Evolutionary conservation across 2,888 invertebrate genomes (phyloP), one percentile per base, ranked within the genome.

Genomic region (Rhingia campestris): DNA sequence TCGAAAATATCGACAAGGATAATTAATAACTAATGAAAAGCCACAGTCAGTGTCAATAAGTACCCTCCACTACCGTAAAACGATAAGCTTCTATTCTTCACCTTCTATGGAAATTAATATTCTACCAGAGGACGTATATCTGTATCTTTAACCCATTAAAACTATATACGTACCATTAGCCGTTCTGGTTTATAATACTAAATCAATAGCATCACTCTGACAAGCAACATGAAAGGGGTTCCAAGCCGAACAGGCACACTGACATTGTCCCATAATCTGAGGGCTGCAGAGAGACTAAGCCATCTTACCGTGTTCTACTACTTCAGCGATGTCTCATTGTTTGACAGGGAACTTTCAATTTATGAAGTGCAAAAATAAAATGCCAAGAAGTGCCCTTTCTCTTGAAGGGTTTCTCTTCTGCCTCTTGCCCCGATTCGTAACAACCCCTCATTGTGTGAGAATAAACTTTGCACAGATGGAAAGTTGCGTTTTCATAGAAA

Each of bases 121-220:
- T 77, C 63, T 32, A 82, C 59, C 61, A 75, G 63, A 58, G 33
- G 54, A 9, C 45, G 22, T 33, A 9, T 9, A 37, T 2, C 32
- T 7, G 6, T 45, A 6, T n/a, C 12, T 9, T 9, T 33, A 37
- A 14, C 63, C 56, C 12, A 35, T 41, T 47, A 43, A 30, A 45
- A 59, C 7, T 35, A 12, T 5, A 73, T 41, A 41, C 41, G 9
- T 41, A 6, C 66, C 58, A 43, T 43, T 39, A 66, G 66, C 54
- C 75, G 43, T 53, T 66, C 59, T 69, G 69, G 64, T 45, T 69
- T 39, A 67, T 79, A 79, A 77, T 79, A 82, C 69, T 43, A 67
- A 79, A 79, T 82, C 82, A 82, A 82, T 75, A 74, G 77, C 82
- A 82, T 82, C 82, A 58, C 53, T 53, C 45, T 74, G 82, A 64